Evolutionary conservation across 1,140 invertebrate species (phyloP), one percentile per base, ranked within the genome.

Genomic region (Elymnias hypermnestra): DNA sequence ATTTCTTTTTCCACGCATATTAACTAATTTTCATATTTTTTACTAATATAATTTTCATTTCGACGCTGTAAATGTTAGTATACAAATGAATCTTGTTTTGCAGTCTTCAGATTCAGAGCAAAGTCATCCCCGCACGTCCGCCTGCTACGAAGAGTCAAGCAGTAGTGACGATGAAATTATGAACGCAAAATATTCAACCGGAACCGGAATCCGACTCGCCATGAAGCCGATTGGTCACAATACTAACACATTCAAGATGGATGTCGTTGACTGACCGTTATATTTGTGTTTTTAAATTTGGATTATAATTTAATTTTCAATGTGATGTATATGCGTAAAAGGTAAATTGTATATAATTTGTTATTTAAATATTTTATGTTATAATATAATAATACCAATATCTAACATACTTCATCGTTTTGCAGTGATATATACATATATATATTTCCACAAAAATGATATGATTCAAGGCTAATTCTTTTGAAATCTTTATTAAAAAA

Each of bases 151-250:
- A 18, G 72, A 65, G 45, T 78, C 74, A 4, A 81, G 77, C 59
- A 77, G 73, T 57, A 75, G 74, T 66, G 78, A 81, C 43, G 76
- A 83, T 18, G 76, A 81, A 38, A 68, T 83, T 45, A 29, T 72
- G 45, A 71, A 78, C 41, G 60, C 67, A 14, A 73, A 74, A 58
- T 48, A 57, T 42, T 58, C 53, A 9, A 53, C 56, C 21, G 58
- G 62, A 40, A 53, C 53, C 19, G 66, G 67, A 35, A 68, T 63
- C 29, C 60, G 74, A 3, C 60, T 83, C 5, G 64, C 79, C 4
- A 72, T 83, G 71, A 83, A 83, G 55, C 67, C 67, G 9, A 78
- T 81, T 37, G 68, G 65, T 29, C 65, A 57, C 25, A 77, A 79
- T 42, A 62, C 61, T 10, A 69, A 61, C 14, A 53, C 62, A 44